Evolutionary conservation across 2,888 invertebrate genomes (phyloP), one percentile per base, ranked within the genome.

Genomic region (Acleris holmiana): DNA sequence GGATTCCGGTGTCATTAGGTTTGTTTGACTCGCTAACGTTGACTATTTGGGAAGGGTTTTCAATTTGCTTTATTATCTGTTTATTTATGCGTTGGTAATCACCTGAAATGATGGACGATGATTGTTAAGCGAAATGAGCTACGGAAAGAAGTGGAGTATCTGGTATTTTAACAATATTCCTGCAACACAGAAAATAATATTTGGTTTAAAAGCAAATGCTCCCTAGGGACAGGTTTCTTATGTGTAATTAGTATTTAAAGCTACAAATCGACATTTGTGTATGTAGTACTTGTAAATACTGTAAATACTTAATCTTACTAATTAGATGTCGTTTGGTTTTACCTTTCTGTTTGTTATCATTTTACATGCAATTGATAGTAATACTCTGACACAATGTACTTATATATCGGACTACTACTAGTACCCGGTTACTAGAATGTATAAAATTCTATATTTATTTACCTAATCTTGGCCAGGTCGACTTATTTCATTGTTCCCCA

Each of bases 1-100:
- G 83, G 84, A 82, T 71, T 74, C 85, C 87, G 86, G 84, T 89
- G 86, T 88, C 88, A 90, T 91, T 91, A 91, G 77, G 74, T 76
- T 76, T 69, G 81, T 83, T 79, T 77, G 74, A 73, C 76, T 77
- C 79, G 76, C 79, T 76, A 77, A 75, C 82, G 79, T 77, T 75
- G 74, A 73, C 85, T 86, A 85, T 83, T 82, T 76, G 79, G 76
- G 83, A 80, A 79, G n/a, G 82, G 81, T 81, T 85, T 91, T 91
- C 91, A 91, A 91, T 91, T 91, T 88, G 83, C 86, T 91, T 90
- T 91, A 91, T 89, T 89, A 89, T 89, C 88, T 91, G 90, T 91
- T 91, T 91, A 91, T 90, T 89, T 91, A 90, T 89, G 86, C 88
- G 83, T 89, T 87, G 88, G 86, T 65, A 60, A 65, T 65, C 63